These are phyloP conservation scores for Agelaius tricolor DNA, from an alignment of 2,113 vertebrate species.

Conservation along the genomic window DNA sequence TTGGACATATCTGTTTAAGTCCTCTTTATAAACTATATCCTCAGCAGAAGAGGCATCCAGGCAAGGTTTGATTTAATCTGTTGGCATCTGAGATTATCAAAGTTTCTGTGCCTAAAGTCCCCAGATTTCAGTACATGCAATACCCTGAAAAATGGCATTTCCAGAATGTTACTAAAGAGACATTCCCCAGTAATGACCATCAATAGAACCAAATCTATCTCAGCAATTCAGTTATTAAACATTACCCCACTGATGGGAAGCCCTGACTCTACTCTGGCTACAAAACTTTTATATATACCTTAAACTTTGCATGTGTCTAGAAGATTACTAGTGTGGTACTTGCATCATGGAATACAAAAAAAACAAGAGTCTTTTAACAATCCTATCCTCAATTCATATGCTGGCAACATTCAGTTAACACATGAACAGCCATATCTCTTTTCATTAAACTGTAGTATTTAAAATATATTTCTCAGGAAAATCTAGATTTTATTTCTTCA, in stretches of 20 bases:
- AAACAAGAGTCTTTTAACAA: not conserved
- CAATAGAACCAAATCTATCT: not conserved
- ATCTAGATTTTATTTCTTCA: not conserved
- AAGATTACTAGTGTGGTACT: not conserved
- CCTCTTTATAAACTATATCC: not conserved
- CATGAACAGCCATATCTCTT: not conserved
- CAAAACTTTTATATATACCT: not conserved
- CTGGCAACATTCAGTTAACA: not conserved
- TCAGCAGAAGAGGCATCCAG: not conserved
- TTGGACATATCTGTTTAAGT: not conserved
- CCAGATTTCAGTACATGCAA: not conserved
- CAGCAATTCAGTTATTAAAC: not conserved
- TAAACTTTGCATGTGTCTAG: not conserved
- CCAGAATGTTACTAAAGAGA: not conserved
- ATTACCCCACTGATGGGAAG: not conserved
- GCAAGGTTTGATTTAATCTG: not conserved
- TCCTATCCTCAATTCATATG: not conserved
- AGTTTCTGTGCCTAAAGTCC: not conserved
- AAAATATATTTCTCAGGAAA: not conserved
- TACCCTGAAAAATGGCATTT: not conserved
- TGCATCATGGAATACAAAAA: not conserved
- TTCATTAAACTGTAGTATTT: not conserved
- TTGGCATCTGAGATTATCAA: not conserved
- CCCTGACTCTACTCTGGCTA: not conserved
- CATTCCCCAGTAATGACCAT: not conserved